Conservation (phyloP, 2,113 vertebrate genomes). For the Gallinago media region DNA sequence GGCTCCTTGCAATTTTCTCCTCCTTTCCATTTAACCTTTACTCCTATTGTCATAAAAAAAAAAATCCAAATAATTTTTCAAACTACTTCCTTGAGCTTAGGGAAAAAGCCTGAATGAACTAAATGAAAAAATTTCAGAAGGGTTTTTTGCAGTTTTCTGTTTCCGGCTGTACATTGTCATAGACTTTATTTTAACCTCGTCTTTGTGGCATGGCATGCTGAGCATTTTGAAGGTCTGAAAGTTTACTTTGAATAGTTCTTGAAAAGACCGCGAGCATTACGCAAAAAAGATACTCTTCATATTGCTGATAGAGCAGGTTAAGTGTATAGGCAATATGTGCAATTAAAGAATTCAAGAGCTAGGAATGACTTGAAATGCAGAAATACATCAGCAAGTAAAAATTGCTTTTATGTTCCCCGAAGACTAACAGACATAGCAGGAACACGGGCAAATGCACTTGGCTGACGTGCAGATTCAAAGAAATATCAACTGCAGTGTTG, state of each 20-base stretch:
- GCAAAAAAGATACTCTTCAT: not conserved
- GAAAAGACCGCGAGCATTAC: not conserved
- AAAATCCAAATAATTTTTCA: not conserved
- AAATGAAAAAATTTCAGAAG: not conserved
- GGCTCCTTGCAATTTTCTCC: not conserved
- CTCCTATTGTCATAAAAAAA: not conserved
- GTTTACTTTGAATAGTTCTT: not conserved
- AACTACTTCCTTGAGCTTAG: not conserved
- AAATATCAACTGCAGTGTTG: not conserved
- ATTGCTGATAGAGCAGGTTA: not conserved
- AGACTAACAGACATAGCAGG: not conserved
- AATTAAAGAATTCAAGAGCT: not conserved
- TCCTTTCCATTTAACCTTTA: constrained; percentile 30
- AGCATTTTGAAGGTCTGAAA: not conserved
- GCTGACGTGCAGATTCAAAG: not conserved
- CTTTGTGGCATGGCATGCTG: not conserved
- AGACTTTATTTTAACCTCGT: not conserved
- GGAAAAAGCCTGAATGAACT: not conserved
- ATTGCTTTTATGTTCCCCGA: not conserved
- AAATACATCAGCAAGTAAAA: not conserved
- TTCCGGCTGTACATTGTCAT: not conserved
- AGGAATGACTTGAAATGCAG: not conserved
- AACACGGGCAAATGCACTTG: not conserved
- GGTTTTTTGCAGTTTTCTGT: not conserved
- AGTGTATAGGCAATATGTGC: not conserved